phyloP scores from a whole-genome alignment of 2,888 invertebrate species.

The Torymus auratus region DNA sequence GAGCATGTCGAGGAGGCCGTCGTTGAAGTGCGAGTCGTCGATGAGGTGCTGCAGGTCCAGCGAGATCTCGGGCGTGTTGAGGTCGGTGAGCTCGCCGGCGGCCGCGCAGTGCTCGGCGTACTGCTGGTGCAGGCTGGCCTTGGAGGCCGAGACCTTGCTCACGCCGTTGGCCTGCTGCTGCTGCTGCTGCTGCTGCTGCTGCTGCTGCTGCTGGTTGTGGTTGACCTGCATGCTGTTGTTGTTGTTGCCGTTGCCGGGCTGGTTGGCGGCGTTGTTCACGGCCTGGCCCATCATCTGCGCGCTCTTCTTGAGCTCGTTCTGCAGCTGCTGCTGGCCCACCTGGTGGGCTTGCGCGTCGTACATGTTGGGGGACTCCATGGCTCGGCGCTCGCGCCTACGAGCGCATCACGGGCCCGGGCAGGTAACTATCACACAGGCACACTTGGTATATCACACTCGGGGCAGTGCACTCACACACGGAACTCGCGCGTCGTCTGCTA shows the following conservation, averaged over 20 bases:
- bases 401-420: not conserved
- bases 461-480: too few species aligned
- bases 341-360: slow-evolving; percentile 84
- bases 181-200: slow-evolving; percentile 78
- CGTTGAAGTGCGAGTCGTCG: slow-evolving; percentile 92
- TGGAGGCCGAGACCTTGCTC: slow-evolving; percentile 76
- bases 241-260: slow-evolving; percentile 77
- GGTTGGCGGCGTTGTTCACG: too few species aligned
- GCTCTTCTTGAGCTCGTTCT: slow-evolving; percentile 81
- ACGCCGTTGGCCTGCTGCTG: slow-evolving; percentile 76
- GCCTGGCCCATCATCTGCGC: slow-evolving; percentile 77
- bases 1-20: slow-evolving; percentile 91
- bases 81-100: slow-evolving; percentile 87
- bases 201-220: slow-evolving; percentile 78
- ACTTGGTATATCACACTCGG: too few species aligned
- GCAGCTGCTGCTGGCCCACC: slow-evolving; percentile 75
- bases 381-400: slow-evolving; percentile 61
- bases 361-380: slow-evolving; percentile 92
- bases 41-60: slow-evolving; percentile 94
- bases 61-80: slow-evolving; percentile 94
- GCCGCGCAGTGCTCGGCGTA: slow-evolving; percentile 84
- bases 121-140: slow-evolving; percentile 84
- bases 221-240: slow-evolving; percentile 78
- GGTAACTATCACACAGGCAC: slow-evolving; percentile 27
- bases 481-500: too few species aligned